A percentile compares a stretch with the other conserved stretches of the same genome.
These are phyloP conservation scores for Epistrophe eligans DNA, from an alignment of 2,888 invertebrate genomes.

Conservation along the genomic window DNA sequence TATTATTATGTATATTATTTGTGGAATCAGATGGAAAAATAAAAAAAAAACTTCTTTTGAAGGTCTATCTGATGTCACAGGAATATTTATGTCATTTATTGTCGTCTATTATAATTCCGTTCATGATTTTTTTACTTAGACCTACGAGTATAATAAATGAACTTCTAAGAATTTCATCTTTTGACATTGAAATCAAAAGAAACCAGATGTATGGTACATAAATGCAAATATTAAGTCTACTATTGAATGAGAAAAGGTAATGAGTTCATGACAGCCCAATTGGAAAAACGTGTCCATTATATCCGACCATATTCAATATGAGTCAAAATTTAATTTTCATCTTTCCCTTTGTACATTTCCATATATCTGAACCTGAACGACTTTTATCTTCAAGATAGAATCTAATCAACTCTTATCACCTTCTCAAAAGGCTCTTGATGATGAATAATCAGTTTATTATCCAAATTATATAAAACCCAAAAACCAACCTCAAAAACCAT, in stretches of 20 bases:
- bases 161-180: background rate
- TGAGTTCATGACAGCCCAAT: background rate
- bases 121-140: background rate
- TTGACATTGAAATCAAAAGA: background rate
- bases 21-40: background rate
- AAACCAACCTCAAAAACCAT: background rate
- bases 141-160: background rate
- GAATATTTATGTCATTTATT: background rate
- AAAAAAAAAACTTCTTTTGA: background rate
- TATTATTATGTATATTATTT: background rate
- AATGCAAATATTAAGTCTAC: background rate
- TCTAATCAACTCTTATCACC: conserved; percentile 2
- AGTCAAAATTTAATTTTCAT: background rate
- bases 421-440: conserved; percentile 7
- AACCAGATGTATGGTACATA: background rate
- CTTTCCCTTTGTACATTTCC: background rate
- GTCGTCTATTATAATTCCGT: background rate
- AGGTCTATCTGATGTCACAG: background rate
- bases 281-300: background rate
- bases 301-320: background rate
- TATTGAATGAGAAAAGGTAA: background rate
- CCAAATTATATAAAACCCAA: conserved; percentile 35
- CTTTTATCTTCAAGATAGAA: background rate
- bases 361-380: background rate
- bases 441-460: conserved; percentile 33